These are phyloP conservation scores for Chirona hameri DNA, from an alignment of 2,888 invertebrate genomes.

Conservation along the genomic window DNA sequence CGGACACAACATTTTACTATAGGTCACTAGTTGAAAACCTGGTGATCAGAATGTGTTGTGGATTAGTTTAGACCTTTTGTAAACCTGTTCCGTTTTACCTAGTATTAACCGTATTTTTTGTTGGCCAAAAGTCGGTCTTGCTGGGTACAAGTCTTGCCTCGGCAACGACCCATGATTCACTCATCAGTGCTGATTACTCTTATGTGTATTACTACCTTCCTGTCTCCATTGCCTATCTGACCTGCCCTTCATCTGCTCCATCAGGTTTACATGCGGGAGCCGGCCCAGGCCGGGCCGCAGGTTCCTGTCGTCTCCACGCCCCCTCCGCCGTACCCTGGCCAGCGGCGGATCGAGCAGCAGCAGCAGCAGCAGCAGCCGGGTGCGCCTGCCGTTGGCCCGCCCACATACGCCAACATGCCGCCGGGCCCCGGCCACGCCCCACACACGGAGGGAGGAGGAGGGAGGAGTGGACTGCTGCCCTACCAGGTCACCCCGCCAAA, in stretches of 20 bases:
- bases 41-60: too few relatives aligned
- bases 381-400: neutral
- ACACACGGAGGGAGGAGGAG: neutral
- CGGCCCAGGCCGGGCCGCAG: slow-evolving; percentile 2
- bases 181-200: too few relatives aligned
- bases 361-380: neutral
- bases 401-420: slow-evolving; percentile 13
- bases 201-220: too few relatives aligned
- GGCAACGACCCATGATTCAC: too few relatives aligned
- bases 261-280: neutral
- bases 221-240: neutral
- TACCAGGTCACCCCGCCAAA: slow-evolving; percentile 24
- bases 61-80: too few relatives aligned
- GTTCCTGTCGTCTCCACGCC: neutral
- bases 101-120: too few relatives aligned
- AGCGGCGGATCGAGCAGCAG: neutral
- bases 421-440: neutral
- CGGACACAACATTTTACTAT: too few relatives aligned
- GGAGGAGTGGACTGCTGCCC: neutral
- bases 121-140: too few relatives aligned
- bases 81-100: too few relatives aligned
- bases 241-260: neutral
- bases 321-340: slow-evolving; percentile 5
- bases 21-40: too few relatives aligned
- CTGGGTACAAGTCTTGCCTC: too few relatives aligned